Evolutionary conservation across 2,888 invertebrate genomes (phyloP), one percentile per base, ranked within the genome.

Genomic region (Macrostomum cliftonense): DNA sequence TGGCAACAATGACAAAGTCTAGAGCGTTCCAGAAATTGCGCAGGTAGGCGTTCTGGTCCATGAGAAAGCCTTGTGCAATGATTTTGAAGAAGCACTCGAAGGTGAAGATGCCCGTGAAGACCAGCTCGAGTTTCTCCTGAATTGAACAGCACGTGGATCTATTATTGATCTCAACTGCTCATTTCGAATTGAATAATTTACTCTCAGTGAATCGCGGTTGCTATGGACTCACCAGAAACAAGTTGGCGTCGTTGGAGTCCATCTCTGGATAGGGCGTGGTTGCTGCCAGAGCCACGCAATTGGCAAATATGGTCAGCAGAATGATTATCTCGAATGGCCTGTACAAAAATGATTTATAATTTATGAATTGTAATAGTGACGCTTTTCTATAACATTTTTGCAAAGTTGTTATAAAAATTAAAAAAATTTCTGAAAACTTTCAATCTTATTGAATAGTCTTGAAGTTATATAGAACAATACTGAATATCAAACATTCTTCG

Each of bases 251-350:
- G 74, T 97, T 95, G 58, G 95, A 91, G 75, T 97, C 97, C 65
- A 84, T 80, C 72, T 78, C 79, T 13, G 97, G 95, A 75, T 87
- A 97, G 50, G 97, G 97, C 61, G 93, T 95, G 76, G 85, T 91
- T 63, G 95, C 84, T 60, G 95, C 95, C 71, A 97, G 79, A 60
- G 95, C 95, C 68, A 95, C 83, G 77, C 97, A 97, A 76, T 97
- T 97, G 65, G 93, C 91, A 74, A 95, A 93, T 71, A 97, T 97
- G 59, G 95, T 97, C 66, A 91, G 77, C 69, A 97, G 78, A 74
- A 97, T 95, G 75, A 97, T 82, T 79, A 85, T 95, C 75, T 97
- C 97, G 75, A 97, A 97, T 57, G 95, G 91, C 78, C 88, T 93
- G 61, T 42, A 59, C n/a, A n/a, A n/a, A n/a, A n/a, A n/a, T n/a